Percentiles rank a stretch among this genome's conserved stretches.
phyloP scores from a whole-genome alignment of 2,797 vertebrate species.

The Argya squamiceps region DNA sequence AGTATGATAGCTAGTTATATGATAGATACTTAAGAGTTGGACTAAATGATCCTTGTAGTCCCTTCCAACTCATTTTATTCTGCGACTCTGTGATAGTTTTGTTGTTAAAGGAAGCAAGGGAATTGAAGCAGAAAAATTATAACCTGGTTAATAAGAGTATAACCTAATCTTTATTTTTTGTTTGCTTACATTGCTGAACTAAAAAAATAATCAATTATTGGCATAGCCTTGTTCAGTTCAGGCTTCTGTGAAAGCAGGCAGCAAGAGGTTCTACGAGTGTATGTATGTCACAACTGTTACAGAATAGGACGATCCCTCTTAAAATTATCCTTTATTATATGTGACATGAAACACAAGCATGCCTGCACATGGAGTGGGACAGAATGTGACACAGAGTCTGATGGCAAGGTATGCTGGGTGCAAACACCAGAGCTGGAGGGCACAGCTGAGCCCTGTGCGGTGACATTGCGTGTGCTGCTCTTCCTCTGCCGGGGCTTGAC shows the following conservation, averaged over 20 bases:
- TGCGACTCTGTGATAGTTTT: not conserved
- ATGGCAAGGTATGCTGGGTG: not conserved
- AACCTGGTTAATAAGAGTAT: not conserved
- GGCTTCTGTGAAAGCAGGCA: not conserved
- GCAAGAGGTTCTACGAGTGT: not conserved
- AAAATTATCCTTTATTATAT: not conserved
- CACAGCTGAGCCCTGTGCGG: not conserved
- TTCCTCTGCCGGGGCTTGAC: not conserved
- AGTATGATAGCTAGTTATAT: not conserved
- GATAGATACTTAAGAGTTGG: not conserved
- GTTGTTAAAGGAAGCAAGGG: not conserved
- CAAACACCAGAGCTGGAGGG: not conserved
- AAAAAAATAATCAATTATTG: not conserved
- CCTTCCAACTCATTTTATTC: not conserved
- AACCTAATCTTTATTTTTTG: not conserved
- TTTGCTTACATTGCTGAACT: not conserved
- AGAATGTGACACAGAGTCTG: not conserved
- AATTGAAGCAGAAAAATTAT: not conserved
- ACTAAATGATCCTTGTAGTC: not conserved
- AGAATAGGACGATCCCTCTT: not conserved
- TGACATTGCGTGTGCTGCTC: not conserved
- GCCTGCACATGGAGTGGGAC: not conserved
- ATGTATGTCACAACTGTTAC: not conserved
- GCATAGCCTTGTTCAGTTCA: not conserved
- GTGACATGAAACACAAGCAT: constrained; percentile 11